These are phyloP conservation scores for Sclerurus mexicanus DNA, from an alignment of 2,113 vertebrate genomes.

Conservation along the genomic window DNA sequence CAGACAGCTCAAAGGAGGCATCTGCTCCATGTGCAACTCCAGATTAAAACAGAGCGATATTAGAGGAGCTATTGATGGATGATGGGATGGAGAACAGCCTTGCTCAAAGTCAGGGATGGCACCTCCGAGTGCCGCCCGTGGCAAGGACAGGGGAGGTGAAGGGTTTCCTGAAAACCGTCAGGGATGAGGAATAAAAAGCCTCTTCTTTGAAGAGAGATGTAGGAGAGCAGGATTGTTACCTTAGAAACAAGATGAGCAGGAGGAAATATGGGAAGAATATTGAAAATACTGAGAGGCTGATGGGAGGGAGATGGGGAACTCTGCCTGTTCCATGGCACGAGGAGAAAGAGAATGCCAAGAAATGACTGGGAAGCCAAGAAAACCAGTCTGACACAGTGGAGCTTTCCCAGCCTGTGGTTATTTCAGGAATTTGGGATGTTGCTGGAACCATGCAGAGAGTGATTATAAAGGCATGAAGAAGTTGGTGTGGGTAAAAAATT, in stretches of 20 bases:
- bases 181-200: background rate
- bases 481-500: background rate
- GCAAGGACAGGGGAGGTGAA: background rate
- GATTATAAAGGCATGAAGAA: background rate
- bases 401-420: no score
- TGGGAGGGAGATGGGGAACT: background rate
- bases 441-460: background rate
- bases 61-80: background rate
- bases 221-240: background rate
- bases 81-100: background rate
- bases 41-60: fast-evolving
- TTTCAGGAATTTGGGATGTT: background rate
- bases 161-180: background rate
- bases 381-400: fast-evolving
- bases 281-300: background rate
- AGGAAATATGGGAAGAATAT: background rate
- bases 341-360: background rate
- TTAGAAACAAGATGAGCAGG: background rate
- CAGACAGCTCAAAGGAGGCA: background rate
- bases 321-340: background rate
- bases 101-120: background rate
- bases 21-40: background rate
- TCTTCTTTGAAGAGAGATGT: background rate
- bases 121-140: background rate
- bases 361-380: background rate